phyloP scores from a whole-genome alignment of 2,797 vertebrate genomes.

The Sebastes paucispinis region DNA sequence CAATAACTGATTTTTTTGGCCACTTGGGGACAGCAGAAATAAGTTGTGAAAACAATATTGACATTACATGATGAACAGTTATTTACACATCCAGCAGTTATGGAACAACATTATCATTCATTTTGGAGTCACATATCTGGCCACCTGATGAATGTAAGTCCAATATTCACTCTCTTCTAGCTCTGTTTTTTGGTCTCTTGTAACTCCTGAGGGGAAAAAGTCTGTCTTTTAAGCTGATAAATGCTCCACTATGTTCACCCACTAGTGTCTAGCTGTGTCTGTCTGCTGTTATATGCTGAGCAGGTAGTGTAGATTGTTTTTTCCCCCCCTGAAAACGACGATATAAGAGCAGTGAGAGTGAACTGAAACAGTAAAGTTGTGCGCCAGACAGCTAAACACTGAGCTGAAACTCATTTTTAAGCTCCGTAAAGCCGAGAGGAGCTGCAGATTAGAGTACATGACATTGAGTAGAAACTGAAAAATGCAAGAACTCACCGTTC shows the following conservation, averaged over 20 bases:
- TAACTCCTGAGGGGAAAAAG: too few species aligned
- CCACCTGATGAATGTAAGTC: not conserved
- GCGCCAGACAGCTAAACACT: not conserved
- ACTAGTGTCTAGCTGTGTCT: not conserved
- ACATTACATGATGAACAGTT: not conserved
- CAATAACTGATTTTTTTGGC: not conserved
- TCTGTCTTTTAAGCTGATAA: not conserved
- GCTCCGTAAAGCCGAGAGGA: not conserved
- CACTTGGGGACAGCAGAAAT: not conserved
- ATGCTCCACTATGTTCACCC: not conserved
- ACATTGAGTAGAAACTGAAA: not conserved
- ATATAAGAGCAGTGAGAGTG: not conserved
- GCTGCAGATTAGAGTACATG: not conserved
- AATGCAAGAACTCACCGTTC: conserved; percentile 72
- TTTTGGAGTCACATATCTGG: not conserved
- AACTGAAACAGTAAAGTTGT: not conserved
- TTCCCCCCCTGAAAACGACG: not conserved
- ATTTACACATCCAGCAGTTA: not conserved
- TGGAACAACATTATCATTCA: not conserved
- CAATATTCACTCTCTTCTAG: not conserved
- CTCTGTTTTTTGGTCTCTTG: not conserved
- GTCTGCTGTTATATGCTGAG: not conserved
- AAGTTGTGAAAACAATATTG: not conserved
- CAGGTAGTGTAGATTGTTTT: not conserved
- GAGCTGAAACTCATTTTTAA: not conserved